These are phyloP conservation scores for Hyaena hyaena DNA, from an alignment of 2,113 vertebrate genomes.

Conservation along the genomic window DNA sequence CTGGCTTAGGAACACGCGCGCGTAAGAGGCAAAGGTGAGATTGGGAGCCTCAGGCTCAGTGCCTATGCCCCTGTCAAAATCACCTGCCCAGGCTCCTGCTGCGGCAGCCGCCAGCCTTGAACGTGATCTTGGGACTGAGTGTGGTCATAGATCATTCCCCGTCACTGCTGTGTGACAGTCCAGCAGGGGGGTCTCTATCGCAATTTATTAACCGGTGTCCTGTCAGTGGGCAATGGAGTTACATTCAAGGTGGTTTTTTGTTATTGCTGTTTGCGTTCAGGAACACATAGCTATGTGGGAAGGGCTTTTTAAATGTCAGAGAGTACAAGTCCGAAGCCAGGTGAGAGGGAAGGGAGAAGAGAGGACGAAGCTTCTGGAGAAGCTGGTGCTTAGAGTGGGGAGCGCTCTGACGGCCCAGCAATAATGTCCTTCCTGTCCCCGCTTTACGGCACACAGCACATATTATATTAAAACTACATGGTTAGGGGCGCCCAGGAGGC, in stretches of 20 bases:
- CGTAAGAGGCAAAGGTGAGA: neutral
- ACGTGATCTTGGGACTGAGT: neutral
- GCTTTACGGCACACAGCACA: neutral
- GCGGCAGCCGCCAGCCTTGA: neutral
- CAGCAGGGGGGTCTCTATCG: neutral
- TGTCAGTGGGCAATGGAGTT: rapidly evolving
- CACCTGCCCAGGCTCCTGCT: neutral
- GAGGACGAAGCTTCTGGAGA: neutral
- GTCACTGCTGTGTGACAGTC: rapidly evolving
- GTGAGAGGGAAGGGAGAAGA: no score
- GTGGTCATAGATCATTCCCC: rapidly evolving
- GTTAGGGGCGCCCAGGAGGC: no score
- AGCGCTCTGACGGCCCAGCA: rapidly evolving
- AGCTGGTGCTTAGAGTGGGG: no score
- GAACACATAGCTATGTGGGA: neutral
- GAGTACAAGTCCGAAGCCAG: neutral
- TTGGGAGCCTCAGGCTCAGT: neutral
- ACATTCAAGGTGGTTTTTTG: neutral
- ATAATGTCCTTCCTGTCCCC: neutral
- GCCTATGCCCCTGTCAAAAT: neutral
- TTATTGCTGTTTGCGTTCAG: neutral
- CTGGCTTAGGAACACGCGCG: neutral
- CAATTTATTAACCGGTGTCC: neutral
- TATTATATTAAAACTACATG: no score
- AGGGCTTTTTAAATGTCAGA: neutral